These are phyloP conservation scores for Doris montereyensis DNA, from an alignment of 2,888 invertebrate genomes.

Conservation along the genomic window DNA sequence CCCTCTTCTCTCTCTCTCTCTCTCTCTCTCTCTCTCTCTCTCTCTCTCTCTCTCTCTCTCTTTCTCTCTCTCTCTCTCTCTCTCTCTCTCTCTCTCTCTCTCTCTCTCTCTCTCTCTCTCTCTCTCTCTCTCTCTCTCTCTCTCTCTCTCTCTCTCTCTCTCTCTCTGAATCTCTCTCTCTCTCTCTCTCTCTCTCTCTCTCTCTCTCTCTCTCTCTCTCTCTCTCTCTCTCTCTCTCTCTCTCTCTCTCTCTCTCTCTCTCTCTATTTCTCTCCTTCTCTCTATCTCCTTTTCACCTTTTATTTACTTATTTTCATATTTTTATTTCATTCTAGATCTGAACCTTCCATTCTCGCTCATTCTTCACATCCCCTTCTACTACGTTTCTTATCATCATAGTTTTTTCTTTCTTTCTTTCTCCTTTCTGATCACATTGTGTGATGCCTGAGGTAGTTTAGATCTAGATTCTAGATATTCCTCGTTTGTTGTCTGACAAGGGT, in stretches of 20 bases:
- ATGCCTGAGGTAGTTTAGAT: no score
- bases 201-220: constrained; percentile 25
- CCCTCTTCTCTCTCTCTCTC: not conserved
- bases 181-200: constrained; percentile 25
- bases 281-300: no score
- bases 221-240: constrained; percentile 27
- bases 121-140: not conserved
- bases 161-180: no score
- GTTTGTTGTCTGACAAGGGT: no score
- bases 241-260: constrained; percentile 1
- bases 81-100: not conserved
- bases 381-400: no score
- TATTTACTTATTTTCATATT: no score
- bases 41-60: constrained; percentile 14
- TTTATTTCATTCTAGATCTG: no score
- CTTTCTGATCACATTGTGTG: not conserved
- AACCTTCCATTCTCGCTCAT: no score
- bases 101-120: not conserved
- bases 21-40: constrained; percentile 15
- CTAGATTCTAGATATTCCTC: no score
- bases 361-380: no score
- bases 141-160: not conserved
- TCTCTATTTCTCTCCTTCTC: no score
- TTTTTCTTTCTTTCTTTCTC: constrained; percentile 11
- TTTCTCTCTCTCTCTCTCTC: constrained; percentile 9